phyloP scores from a whole-genome alignment of 2,113 vertebrate genomes.

The Genyomyrus donnyi region DNA sequence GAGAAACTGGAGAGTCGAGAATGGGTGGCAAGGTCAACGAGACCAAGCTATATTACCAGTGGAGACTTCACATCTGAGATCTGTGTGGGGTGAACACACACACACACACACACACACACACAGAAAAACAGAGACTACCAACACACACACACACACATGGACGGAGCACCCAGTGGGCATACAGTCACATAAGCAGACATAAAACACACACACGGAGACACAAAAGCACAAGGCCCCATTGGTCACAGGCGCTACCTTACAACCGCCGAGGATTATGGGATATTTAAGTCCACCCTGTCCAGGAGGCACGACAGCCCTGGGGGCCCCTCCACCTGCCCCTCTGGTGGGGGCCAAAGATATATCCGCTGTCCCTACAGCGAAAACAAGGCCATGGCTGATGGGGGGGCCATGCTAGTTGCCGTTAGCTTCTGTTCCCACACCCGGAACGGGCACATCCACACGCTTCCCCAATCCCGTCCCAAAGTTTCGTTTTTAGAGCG shows the following conservation, averaged over 20 bases:
- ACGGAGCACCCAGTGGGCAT: not conserved
- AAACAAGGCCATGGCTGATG: not conserved
- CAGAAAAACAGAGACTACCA: not conserved
- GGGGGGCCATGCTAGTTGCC: not conserved
- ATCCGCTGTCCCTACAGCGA: not conserved
- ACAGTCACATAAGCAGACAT: not conserved
- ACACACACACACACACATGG: not conserved
- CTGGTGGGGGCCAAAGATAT: not conserved
- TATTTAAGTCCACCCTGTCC: not conserved
- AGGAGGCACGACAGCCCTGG: not conserved
- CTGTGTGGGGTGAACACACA: not conserved
- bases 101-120: not conserved
- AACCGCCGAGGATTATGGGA: conserved; percentile 14
- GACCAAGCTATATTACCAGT: not conserved
- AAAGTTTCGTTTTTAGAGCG: not conserved
- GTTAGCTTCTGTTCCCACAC: no score
- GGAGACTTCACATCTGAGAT: not conserved
- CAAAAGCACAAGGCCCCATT: not conserved
- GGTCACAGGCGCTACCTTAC: conserved; percentile 16
- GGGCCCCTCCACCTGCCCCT: not conserved
- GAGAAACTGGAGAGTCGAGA: not conserved
- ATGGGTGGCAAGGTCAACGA: not conserved
- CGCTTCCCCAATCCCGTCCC: not conserved
- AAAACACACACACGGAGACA: not conserved
- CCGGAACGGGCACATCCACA: not conserved